phyloP scores from a whole-genome alignment of 2,888 invertebrate species.

The Anodontia alba region DNA sequence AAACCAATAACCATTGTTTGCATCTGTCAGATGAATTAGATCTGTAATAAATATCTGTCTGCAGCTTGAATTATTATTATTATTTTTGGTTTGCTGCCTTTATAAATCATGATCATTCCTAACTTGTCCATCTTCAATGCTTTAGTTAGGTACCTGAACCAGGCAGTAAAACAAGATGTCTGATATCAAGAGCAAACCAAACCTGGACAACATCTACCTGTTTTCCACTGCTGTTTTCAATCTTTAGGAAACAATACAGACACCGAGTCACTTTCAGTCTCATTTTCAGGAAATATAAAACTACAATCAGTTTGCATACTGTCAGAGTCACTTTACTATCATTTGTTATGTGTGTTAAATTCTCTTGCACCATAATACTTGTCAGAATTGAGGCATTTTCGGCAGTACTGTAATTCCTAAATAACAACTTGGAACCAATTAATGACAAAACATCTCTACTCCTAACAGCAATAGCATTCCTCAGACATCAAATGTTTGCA shows the following conservation, averaged over 20 bases:
- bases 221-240: neutral
- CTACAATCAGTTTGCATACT: neutral
- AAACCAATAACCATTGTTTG: no score
- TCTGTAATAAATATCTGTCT: no score
- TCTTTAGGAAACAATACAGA: neutral
- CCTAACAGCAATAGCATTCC: slow-evolving; percentile 1
- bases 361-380: neutral
- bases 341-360: neutral
- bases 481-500: neutral
- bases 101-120: no score
- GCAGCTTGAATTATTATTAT: no score
- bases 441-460: slow-evolving; percentile 4
- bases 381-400: slow-evolving; percentile 9
- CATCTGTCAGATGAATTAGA: no score
- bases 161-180: no score
- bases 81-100: no score
- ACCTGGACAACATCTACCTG: no score
- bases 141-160: no score
- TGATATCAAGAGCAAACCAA: no score
- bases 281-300: neutral
- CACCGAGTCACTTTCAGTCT: neutral
- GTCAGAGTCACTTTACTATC: neutral
- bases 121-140: no score
- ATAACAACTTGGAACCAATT: slow-evolving; percentile 16
- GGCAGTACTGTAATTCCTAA: neutral